Evolutionary conservation across 64 coral and sea anemone genomes (phyloP).

Genomic region (Dendrophyllia cribrosa): DNA sequence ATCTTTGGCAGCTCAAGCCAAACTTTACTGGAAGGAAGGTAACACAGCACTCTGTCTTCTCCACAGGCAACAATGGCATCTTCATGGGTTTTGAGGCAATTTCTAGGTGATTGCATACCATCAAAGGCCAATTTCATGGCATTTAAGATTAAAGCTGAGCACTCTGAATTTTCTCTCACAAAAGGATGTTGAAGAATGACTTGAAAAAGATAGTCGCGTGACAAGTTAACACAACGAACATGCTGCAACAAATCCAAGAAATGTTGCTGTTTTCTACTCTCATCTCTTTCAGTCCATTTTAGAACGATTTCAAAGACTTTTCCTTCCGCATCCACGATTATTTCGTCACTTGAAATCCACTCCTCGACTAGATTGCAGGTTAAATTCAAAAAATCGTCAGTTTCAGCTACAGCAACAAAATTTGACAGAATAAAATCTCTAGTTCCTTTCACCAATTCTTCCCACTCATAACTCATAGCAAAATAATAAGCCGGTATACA

Average conservation of each 20-base stretch:
- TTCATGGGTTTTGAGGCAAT: conserved; percentile 50
- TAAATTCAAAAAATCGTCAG: conserved; percentile 30
- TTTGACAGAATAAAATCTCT: conserved; percentile 15
- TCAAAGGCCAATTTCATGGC: conserved; percentile 37
- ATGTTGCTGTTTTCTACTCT: neutral
- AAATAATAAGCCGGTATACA: conserved; percentile 13
- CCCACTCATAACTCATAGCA: conserved; percentile 2
- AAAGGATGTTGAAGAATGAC: conserved; percentile 43
- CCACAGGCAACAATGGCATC: conserved; percentile 55
- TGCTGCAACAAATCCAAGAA: conserved; percentile 35
- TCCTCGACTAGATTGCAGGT: neutral
- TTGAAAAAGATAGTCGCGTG: conserved; percentile 41
- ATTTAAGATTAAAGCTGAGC: conserved; percentile 35
- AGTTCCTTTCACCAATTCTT: neutral
- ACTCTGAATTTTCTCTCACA: conserved; percentile 19
- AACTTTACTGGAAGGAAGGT: neutral
- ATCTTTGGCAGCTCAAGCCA: neutral
- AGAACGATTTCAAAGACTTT: conserved; percentile 33
- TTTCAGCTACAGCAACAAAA: conserved; percentile 8
- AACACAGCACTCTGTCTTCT: conserved; percentile 31
- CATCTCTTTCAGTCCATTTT: conserved; percentile 18
- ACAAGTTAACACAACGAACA: conserved; percentile 24
- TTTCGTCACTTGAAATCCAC: conserved; percentile 42
- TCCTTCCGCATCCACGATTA: conserved; percentile 17
- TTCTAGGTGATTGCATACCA: conserved; percentile 46